Evolutionary conservation across 2,113 vertebrate genomes (phyloP), one percentile per base, ranked within the genome.

Genomic region (Tragelaphus buxtoni): DNA sequence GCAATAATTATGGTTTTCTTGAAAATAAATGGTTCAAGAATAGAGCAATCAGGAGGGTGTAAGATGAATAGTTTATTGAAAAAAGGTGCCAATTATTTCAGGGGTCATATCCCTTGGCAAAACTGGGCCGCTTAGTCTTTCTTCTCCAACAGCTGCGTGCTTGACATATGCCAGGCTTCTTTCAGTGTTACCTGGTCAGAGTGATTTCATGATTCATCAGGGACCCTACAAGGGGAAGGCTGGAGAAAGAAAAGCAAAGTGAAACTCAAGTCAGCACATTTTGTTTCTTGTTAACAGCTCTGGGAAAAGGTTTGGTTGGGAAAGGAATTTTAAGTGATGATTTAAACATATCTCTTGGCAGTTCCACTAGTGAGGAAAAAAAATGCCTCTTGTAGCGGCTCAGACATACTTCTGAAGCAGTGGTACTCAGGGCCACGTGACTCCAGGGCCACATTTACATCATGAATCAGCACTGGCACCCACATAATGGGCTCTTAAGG

Each of bases 271-370:
- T 96, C 95, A 96, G 96, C 94, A 94, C 89, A 81, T 97, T 98
- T 87, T 94, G 77, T 95, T 98, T 96, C 94, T 94, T 95, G 95
- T 96, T 96, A 98, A 98, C 94, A 97, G 91, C 88, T 91, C 95
- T 96, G 95, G 86, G 92, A 95, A 97, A 93, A 91, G 74, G 51
- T 74, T 93, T 95, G 82, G 91, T 97, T 0, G 28, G 93, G 85
- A 96, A 94, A 97, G 39, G 87, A 95, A 97, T 98, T 97, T 97
- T 88, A 96, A 83, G 92, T 94, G 95, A 97, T 94, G 95, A 97
- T 97, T 98, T 97, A 97, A 96, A 92, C 97, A 90, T 94, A 85
- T 96, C 90, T 96, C 92, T 88, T 97, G 95, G 92, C 95, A 95
- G 94, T 92, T 82, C 94, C 84, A 86, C 49, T 18, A 30, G 69